Percentiles rank a stretch among this genome's conserved stretches.
These are phyloP conservation scores for Ispidina lecontei DNA, from an alignment of 2,797 vertebrate genomes.

Conservation along the genomic window DNA sequence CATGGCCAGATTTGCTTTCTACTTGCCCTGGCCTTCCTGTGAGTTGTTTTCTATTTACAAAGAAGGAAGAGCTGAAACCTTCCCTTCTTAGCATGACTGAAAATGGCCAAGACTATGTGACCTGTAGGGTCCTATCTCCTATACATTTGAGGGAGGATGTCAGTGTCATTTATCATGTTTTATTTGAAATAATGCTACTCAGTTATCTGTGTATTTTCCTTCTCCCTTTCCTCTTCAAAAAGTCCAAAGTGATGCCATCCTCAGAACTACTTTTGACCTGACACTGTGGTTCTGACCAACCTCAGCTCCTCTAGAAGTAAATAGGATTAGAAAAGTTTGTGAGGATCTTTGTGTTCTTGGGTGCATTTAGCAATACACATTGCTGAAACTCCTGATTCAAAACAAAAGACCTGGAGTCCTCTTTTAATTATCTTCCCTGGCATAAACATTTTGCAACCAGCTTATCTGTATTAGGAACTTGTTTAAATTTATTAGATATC, in stretches of 20 bases:
- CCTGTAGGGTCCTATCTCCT: not conserved
- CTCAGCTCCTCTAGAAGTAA: not conserved
- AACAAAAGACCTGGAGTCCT: not conserved
- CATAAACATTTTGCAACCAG: not conserved
- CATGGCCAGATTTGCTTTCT: not conserved
- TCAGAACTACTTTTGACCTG: not conserved
- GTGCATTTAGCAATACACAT: not conserved
- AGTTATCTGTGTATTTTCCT: not conserved
- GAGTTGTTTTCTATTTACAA: not conserved
- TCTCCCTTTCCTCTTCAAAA: not conserved
- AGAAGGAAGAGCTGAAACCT: not conserved
- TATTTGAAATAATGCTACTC: not conserved
- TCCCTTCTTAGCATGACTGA: not conserved
- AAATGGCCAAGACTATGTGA: not conserved
- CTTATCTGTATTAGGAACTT: not conserved
- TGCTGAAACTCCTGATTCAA: not conserved
- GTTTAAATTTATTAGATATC: conserved; percentile 20
- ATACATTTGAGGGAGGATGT: not conserved
- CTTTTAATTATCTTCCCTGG: not conserved
- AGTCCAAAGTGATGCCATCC: not conserved
- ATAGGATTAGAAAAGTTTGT: not conserved
- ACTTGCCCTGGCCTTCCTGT: not conserved
- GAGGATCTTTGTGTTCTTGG: not conserved
- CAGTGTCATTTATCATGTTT: not conserved
- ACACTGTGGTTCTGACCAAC: not conserved